Conservation (phyloP, 2,113 vertebrate genomes). For the Pampusana beccarii region DNA sequence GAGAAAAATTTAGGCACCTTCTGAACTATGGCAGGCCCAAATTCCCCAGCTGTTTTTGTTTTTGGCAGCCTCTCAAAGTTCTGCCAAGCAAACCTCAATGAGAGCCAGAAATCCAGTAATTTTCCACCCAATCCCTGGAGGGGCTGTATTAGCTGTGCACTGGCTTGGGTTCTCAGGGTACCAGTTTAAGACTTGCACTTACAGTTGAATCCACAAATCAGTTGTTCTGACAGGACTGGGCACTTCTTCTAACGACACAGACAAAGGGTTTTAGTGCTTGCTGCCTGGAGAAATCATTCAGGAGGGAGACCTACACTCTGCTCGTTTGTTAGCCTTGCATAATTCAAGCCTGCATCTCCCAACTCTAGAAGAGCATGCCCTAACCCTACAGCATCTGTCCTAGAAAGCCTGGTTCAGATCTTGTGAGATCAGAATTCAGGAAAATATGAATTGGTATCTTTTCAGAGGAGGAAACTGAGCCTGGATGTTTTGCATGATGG, state of each 20-base stretch:
- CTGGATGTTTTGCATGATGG: neutral
- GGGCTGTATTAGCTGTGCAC: neutral
- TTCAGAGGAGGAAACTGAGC: neutral
- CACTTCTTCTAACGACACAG: neutral
- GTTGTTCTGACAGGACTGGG: neutral
- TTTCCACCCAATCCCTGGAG: neutral
- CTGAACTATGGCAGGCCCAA: neutral
- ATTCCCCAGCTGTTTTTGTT: neutral
- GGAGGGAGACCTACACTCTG: neutral
- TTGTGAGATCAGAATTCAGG: neutral
- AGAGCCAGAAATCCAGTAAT: neutral
- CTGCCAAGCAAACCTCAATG: neutral
- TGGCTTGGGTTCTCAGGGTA: neutral
- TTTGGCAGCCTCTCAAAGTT: neutral
- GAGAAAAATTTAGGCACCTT: neutral
- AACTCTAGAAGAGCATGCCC: neutral
- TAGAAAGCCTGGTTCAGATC: neutral
- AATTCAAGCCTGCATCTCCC: neutral
- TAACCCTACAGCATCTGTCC: neutral
- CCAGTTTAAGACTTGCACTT: neutral
- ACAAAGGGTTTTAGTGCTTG: neutral
- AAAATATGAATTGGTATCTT: neutral
- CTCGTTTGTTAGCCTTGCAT: neutral
- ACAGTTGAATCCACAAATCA: neutral
- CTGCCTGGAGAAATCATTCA: neutral